These are phyloP conservation scores for Lophochroa leadbeateri DNA, from an alignment of 2,113 vertebrate genomes.

Conservation along the genomic window DNA sequence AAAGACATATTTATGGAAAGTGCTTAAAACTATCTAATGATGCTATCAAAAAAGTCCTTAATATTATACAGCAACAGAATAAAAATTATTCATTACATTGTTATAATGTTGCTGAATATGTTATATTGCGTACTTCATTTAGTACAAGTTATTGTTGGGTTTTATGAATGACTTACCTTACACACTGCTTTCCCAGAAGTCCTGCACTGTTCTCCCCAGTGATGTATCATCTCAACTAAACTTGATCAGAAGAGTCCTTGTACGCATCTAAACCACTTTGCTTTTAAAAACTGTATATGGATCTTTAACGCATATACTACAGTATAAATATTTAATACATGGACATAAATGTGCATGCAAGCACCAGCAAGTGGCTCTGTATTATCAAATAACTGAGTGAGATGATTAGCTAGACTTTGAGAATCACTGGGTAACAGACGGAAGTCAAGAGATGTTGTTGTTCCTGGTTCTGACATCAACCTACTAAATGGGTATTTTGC, in stretches of 20 bases:
- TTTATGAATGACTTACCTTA: background rate
- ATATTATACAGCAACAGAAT: background rate
- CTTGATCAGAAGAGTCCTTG: background rate
- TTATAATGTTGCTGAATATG: background rate
- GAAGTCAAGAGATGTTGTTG: background rate
- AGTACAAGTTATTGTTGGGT: background rate
- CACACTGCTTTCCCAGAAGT: background rate
- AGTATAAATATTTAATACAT: background rate
- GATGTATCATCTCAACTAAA: background rate
- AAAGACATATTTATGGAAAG: background rate
- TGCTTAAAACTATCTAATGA: background rate
- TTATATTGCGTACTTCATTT: background rate
- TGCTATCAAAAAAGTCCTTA: background rate
- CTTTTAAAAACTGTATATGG: background rate
- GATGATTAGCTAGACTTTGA: background rate
- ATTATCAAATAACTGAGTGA: background rate
- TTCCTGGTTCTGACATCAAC: background rate
- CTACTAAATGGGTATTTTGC: background rate
- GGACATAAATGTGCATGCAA: background rate
- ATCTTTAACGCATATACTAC: background rate
- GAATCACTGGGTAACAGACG: background rate
- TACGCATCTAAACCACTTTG: background rate
- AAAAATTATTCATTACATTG: background rate
- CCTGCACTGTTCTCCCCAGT: background rate
- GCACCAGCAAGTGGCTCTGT: background rate